Percentiles rank a stretch among this genome's conserved stretches.
Evolutionary conservation across 2,888 invertebrate genomes (phyloP).

Genomic region (Dascillus cervinus): DNA sequence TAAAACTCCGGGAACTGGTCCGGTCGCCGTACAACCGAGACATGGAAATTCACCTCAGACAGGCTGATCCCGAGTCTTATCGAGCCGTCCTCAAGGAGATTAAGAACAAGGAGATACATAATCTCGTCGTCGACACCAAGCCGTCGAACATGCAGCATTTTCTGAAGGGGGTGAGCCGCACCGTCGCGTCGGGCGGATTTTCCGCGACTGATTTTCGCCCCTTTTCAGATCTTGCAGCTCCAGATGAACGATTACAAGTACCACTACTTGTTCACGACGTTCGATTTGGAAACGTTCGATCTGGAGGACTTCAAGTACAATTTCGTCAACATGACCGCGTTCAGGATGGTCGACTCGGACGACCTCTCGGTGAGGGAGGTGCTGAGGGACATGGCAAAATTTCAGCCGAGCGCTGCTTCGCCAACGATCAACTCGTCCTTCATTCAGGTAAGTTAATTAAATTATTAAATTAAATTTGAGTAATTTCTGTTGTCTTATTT

Average conservation of each 20-base stretch:
- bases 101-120: slow-evolving; percentile 68
- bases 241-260: slow-evolving; percentile 83
- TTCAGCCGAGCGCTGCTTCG: slow-evolving; percentile 41
- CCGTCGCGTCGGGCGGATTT: no score
- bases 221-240: slow-evolving; percentile 63
- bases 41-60: slow-evolving; percentile 62
- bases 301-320: slow-evolving; percentile 68
- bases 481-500: not conserved
- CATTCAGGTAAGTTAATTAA: slow-evolving; percentile 33
- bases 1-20: slow-evolving; percentile 64
- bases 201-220: not conserved
- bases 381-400: slow-evolving; percentile 63
- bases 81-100: slow-evolving; percentile 62
- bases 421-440: slow-evolving; percentile 33
- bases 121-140: slow-evolving; percentile 69
- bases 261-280: slow-evolving; percentile 73
- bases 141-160: slow-evolving; percentile 64
- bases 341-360: slow-evolving; percentile 62
- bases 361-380: slow-evolving; percentile 59
- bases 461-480: not conserved
- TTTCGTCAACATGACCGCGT: slow-evolving; percentile 69
- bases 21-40: slow-evolving; percentile 52
- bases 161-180: slow-evolving; percentile 67
- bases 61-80: slow-evolving; percentile 59
- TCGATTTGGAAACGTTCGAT: slow-evolving; percentile 59